Base-by-base conservation (phyloP, 2,113 vertebrate genomes). In the Piaya cayana region DNA sequence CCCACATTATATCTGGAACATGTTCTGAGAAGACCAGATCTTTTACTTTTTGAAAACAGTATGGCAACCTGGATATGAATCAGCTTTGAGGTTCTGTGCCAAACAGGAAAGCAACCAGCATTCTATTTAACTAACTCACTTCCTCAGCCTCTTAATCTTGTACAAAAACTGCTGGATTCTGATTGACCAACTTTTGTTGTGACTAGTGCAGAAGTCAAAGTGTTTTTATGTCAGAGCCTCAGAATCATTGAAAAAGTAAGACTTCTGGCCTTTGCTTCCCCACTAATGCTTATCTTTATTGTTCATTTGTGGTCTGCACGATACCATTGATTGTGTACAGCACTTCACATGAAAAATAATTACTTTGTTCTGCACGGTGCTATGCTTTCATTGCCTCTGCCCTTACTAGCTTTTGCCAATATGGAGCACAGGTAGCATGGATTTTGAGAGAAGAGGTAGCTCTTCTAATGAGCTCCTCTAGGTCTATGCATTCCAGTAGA, bases 51-150 rank as follows among this genome's bases (percentile, higher is more conserved):
- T 92, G 69, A 71, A 86, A 94, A 64, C 60, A 92, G 39, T 77
- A 92, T 94, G 68, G 90, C 56, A 92, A 55, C 52, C 83, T 92
- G 92, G 79, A 63, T 93, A 83, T 88, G 92, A 88, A 90, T 95
- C 92, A 96, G 76, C 85, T 90, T 83, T 78, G 65, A 90, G 64
- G 22, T 93, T 93, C 27, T 16, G n/a, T 86, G 88, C 95, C 96
- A 96, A 90, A 81, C 79, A 96, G 94, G 94, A 97, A 94, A 86
- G 62, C 58, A 94, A 64, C 68, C 34, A n/a, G 7, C 82, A 70
- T 93, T 92, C 83, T 88, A 83, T 88, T 86, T 94, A 86, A 94
- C 79, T 94, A 94, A 88, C 68, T 92, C 85, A 92, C 79, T 96
- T 96, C 94, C 92, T 96, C 52, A 60, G 47, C 36, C 79, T 95